A percentile compares a stretch with the other conserved stretches of the same genome.
These are phyloP conservation scores for Tetanocera ferruginea DNA, from an alignment of 2,888 invertebrate species.

Conservation along the genomic window DNA sequence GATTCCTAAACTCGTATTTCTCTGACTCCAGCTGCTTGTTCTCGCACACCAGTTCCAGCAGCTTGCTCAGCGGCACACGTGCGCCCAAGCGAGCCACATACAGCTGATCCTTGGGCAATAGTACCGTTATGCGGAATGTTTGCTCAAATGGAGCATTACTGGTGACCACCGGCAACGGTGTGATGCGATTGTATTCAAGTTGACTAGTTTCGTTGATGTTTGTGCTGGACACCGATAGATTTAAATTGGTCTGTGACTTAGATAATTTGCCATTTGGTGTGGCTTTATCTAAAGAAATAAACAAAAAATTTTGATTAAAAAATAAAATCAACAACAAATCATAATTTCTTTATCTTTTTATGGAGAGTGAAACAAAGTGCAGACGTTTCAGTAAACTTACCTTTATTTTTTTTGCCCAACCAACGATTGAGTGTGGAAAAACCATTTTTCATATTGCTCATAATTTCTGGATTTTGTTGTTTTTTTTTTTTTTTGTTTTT, in stretches of 20 bases:
- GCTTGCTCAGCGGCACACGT: slow-evolving; percentile 77
- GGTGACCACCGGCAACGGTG: slow-evolving; percentile 66
- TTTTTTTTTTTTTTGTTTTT: too few relatives aligned
- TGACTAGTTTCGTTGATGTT: slow-evolving; percentile 69
- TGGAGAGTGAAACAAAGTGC: neutral
- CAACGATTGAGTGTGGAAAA: slow-evolving; percentile 70
- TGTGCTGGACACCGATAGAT: slow-evolving; percentile 59
- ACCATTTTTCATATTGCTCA: slow-evolving; percentile 69
- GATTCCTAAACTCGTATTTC: slow-evolving; percentile 84
- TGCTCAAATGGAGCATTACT: slow-evolving; percentile 70
- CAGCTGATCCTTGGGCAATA: slow-evolving; percentile 84
- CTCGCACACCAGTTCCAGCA: slow-evolving; percentile 80
- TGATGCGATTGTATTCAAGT: slow-evolving; percentile 69
- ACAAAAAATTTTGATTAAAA: neutral
- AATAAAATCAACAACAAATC: neutral
- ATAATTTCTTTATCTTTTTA: neutral
- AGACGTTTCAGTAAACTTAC: slow-evolving; percentile 54
- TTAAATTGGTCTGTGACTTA: slow-evolving; percentile 64
- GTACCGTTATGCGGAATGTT: slow-evolving; percentile 73
- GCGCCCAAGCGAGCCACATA: slow-evolving; percentile 83
- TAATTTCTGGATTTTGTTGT: slow-evolving; percentile 45
- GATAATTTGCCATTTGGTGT: slow-evolving; percentile 64
- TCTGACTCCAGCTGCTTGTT: slow-evolving; percentile 81
- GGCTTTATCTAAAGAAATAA: slow-evolving; percentile 54
- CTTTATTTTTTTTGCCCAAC: slow-evolving; percentile 69